Evolutionary conservation across 1,140 invertebrate species (phyloP).

Genomic region (Episyrphus balteatus): DNA sequence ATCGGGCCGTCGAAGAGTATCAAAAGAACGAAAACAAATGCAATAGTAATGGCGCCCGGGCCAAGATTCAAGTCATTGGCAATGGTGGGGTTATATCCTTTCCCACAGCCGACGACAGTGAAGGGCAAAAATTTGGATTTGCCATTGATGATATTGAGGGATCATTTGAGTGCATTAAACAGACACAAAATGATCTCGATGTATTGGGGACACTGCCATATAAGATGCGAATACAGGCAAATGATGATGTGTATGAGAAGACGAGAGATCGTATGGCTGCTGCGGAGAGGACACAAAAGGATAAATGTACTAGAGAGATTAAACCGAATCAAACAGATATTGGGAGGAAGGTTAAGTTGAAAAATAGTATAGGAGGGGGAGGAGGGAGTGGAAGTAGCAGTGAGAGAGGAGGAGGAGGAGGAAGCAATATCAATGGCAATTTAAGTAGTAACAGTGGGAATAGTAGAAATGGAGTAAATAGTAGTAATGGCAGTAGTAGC

Average conservation of each 20-base stretch:
- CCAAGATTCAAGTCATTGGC: conserved; percentile 28
- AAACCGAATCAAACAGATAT: conserved; percentile 80
- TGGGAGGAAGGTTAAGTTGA: conserved; percentile 63
- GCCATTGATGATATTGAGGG: conserved; percentile 32
- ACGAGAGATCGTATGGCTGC: conserved; percentile 81
- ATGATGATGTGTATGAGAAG: conserved; percentile 87
- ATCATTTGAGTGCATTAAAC: conserved; percentile 82
- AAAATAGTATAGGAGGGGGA: conserved; percentile 1
- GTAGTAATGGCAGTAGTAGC: conserved; percentile 30
- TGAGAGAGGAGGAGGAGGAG: neutral
- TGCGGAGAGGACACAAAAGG: conserved; percentile 80
- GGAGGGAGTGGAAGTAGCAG: no score
- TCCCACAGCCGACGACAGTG: conserved; percentile 20
- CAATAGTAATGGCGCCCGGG: conserved; percentile 47
- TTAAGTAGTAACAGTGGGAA: neutral
- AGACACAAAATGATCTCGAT: conserved; percentile 56
- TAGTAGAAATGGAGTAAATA: conserved; percentile 9
- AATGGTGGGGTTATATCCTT: conserved; percentile 30
- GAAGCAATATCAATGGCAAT: conserved; percentile 4
- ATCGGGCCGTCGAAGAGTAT: conserved; percentile 82
- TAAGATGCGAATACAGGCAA: conserved; percentile 82
- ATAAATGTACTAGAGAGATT: conserved; percentile 85
- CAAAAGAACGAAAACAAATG: conserved; percentile 53
- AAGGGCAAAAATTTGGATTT: conserved; percentile 31
- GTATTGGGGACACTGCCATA: conserved; percentile 69